Conservation (phyloP, 2,888 invertebrate genomes). For the Mimumesa dahlbomi region DNA sequence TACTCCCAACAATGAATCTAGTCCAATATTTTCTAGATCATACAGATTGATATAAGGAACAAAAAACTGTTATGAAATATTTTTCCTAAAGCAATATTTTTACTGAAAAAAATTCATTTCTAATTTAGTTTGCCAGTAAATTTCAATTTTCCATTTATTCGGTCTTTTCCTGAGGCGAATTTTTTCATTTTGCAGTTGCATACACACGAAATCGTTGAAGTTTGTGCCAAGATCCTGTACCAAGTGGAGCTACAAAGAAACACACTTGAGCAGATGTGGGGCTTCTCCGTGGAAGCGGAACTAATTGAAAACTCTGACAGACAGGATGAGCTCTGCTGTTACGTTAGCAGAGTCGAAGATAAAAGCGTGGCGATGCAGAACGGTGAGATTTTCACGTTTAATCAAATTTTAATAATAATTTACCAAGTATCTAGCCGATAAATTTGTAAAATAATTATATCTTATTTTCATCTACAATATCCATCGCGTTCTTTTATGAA, state of each 20-base stretch:
- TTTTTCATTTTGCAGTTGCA: slow-evolving; percentile 84
- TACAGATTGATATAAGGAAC: background rate
- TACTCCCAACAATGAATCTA: background rate
- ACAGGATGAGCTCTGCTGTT: slow-evolving; percentile 98
- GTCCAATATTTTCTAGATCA: slow-evolving; percentile 16
- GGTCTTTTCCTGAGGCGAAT: background rate
- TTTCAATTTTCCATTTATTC: background rate
- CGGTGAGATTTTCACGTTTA: slow-evolving; percentile 83
- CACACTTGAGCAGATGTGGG: slow-evolving; percentile 97
- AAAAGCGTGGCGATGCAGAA: slow-evolving; percentile 98
- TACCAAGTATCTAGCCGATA: too few relatives aligned
- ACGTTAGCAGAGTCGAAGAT: slow-evolving; percentile 97
- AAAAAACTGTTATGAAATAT: too few relatives aligned
- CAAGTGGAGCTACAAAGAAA: slow-evolving; percentile 96
- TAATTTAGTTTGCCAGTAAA: too few relatives aligned
- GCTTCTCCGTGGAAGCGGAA: slow-evolving; percentile 98
- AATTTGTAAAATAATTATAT: too few relatives aligned
- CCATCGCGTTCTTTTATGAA: too few relatives aligned
- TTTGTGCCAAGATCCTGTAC: slow-evolving; percentile 97
- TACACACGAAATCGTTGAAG: slow-evolving; percentile 96
- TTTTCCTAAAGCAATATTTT: too few relatives aligned
- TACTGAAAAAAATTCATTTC: too few relatives aligned
- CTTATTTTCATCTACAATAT: too few relatives aligned
- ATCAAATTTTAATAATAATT: background rate
- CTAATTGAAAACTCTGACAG: slow-evolving; percentile 97